Conservation (phyloP, 2,797 vertebrate genomes). For the Eleutherodactylus coqui region DNA sequence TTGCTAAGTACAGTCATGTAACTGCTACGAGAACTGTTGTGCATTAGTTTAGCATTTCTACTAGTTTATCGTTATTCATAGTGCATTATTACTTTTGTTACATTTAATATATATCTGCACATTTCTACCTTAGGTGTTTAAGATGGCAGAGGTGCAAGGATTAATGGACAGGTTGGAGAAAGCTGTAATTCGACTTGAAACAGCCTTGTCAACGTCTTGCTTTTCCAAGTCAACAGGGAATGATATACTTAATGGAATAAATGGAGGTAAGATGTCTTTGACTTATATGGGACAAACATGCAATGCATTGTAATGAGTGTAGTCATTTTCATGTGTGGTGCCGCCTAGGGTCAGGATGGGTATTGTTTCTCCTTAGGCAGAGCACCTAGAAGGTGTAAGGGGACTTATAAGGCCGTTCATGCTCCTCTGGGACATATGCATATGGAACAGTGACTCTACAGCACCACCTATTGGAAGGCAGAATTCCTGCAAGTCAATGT, state of each 20-base stretch:
- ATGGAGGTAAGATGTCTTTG: slow-evolving; percentile 76
- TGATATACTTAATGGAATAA: slow-evolving; percentile 82
- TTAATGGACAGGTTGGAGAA: slow-evolving; percentile 90
- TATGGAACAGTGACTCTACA: too few species aligned
- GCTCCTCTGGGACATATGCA: too few species aligned
- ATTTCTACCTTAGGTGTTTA: slow-evolving; percentile 68
- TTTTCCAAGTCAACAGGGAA: slow-evolving; percentile 73
- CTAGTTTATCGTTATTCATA: background rate
- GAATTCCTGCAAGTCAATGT: too few species aligned
- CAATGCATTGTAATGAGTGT: background rate
- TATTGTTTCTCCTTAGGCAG: too few species aligned
- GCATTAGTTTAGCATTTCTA: too few species aligned
- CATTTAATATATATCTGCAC: slow-evolving; percentile 18
- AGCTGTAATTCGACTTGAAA: slow-evolving; percentile 88
- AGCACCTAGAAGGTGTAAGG: too few species aligned
- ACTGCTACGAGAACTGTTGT: too few species aligned
- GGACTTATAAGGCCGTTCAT: too few species aligned
- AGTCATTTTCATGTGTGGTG: background rate
- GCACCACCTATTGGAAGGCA: too few species aligned
- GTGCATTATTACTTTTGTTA: background rate
- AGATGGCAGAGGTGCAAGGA: slow-evolving; percentile 81
- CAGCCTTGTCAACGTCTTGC: slow-evolving; percentile 77
- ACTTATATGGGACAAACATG: background rate
- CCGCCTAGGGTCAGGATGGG: too few species aligned
- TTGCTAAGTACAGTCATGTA: background rate